Percentiles rank a stretch among this genome's conserved stretches.
Evolutionary conservation across 2,113 vertebrate genomes (phyloP).

Genomic region (Tapirus terrestris): DNA sequence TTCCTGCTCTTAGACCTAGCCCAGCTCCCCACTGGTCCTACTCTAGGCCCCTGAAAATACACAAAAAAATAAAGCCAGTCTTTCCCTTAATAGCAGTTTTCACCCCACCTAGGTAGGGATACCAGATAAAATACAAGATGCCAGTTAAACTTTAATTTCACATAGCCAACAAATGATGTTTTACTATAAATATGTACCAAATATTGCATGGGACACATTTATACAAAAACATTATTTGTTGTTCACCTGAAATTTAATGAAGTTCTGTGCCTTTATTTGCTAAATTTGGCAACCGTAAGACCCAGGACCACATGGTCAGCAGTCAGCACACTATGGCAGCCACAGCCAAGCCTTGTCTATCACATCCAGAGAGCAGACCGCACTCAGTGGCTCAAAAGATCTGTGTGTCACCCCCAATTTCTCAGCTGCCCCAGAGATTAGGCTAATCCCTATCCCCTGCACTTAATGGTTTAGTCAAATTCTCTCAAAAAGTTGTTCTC

Average conservation of each 20-base stretch:
- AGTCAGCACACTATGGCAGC: neutral
- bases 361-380: neutral
- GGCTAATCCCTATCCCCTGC: neutral
- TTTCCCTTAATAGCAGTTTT: slow-evolving; percentile 15
- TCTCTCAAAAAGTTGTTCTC: neutral
- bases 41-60: neutral
- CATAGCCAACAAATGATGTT: neutral
- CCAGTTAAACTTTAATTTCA: slow-evolving; percentile 31
- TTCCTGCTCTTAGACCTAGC: neutral
- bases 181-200: neutral
- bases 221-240: neutral
- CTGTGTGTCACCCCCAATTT: neutral
- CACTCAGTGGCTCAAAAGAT: neutral
- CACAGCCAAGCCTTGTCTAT: neutral
- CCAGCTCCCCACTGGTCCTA: neutral
- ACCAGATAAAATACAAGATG: slow-evolving; percentile 8
- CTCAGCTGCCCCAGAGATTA: neutral
- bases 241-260: slow-evolving; percentile 38
- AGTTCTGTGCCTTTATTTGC: neutral
- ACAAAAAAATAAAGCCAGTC: neutral
- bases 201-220: neutral
- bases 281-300: neutral
- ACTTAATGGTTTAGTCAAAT: neutral
- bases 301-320: neutral
- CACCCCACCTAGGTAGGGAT: neutral